These are phyloP conservation scores for Grammomys dolichurus DNA, from an alignment of 2,113 vertebrate species.

Conservation along the genomic window DNA sequence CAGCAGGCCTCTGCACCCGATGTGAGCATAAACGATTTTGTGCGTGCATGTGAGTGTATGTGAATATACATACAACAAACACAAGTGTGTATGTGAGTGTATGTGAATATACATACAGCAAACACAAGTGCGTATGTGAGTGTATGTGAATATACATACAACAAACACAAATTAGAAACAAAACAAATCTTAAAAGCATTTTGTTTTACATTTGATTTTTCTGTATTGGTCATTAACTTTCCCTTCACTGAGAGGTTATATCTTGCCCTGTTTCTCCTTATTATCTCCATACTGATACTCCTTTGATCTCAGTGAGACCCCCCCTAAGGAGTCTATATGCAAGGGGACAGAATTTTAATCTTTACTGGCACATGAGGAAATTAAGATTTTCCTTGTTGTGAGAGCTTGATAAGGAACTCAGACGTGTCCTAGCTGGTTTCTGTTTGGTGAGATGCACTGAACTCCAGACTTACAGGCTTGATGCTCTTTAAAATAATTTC, in stretches of 20 bases:
- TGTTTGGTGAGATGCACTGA: background rate
- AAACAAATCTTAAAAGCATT: background rate
- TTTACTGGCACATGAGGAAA: constrained; percentile 8
- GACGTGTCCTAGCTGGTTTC: background rate
- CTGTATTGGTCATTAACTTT: background rate
- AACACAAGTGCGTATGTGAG: background rate
- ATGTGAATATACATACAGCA: background rate
- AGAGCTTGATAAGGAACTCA: background rate
- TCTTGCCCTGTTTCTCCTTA: background rate
- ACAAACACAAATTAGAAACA: background rate
- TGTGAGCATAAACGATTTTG: background rate
- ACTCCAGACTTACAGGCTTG: background rate
- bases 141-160: too few relatives aligned
- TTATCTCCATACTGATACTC: background rate
- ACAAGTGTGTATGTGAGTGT: background rate
- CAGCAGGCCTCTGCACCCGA: background rate
- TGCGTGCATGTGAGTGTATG: background rate
- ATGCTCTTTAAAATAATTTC: background rate
- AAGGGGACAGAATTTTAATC: background rate
- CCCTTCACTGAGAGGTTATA: background rate
- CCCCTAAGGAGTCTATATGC: background rate
- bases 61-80: background rate
- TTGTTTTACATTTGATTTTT: constrained; percentile 49
- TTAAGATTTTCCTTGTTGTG: background rate
- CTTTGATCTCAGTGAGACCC: background rate